These are phyloP conservation scores for Tipula vernalis DNA, from an alignment of 2,888 invertebrate species.

Conservation along the genomic window DNA sequence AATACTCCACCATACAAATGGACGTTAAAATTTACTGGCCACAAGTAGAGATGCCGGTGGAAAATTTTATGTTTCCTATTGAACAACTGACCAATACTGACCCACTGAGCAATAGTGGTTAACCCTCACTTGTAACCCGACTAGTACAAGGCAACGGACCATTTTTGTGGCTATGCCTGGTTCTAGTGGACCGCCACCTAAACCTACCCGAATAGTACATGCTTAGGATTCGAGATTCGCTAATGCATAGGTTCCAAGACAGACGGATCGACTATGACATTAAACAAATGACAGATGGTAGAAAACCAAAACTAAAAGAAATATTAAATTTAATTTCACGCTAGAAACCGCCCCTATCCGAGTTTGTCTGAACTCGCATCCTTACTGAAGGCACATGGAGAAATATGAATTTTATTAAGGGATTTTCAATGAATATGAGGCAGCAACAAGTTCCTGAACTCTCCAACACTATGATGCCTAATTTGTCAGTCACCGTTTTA, in stretches of 20 bases:
- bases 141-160: too few relatives aligned
- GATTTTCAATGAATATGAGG: background rate
- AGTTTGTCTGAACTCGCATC: too few relatives aligned
- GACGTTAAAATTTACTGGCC: background rate
- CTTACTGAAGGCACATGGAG: too few relatives aligned
- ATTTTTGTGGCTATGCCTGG: too few relatives aligned
- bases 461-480: too few relatives aligned
- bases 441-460: background rate
- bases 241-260: background rate
- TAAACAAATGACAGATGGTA: too few relatives aligned
- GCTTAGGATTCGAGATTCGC: background rate
- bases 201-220: background rate
- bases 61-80: background rate
- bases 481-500: too few relatives aligned
- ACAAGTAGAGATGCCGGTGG: background rate
- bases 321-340: too few relatives aligned
- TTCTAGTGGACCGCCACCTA: too few relatives aligned
- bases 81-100: background rate
- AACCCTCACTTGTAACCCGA: background rate
- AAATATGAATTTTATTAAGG: background rate
- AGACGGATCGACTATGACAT: too few relatives aligned
- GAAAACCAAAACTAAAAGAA: too few relatives aligned
- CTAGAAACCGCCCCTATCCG: background rate
- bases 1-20: background rate
- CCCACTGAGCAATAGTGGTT: background rate